Evolutionary conservation across 2,797 vertebrate species (phyloP).

Genomic region (Macrochelys suwanniensis): DNA sequence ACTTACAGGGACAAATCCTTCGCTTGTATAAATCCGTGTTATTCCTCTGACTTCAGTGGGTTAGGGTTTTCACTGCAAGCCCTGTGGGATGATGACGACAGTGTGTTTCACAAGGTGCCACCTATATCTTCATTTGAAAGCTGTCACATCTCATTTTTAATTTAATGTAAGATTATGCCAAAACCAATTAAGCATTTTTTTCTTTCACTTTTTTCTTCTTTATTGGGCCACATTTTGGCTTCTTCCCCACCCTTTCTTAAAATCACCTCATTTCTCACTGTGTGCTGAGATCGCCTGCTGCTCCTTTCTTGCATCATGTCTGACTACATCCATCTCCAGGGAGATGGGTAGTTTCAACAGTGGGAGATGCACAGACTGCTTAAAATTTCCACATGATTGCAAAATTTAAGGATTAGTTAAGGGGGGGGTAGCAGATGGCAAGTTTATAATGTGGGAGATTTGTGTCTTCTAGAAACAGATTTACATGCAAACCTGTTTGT

Average conservation of each 20-base stretch:
- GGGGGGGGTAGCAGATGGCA: not conserved
- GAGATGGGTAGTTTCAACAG: not conserved
- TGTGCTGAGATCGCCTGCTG: not conserved
- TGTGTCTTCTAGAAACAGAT: not conserved
- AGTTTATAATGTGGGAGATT: not conserved
- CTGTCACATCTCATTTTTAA: not conserved
- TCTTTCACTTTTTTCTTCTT: not conserved
- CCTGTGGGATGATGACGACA: not conserved
- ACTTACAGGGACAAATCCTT: not conserved
- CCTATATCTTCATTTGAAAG: not conserved
- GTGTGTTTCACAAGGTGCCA: rapidly evolving
- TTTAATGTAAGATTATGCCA: not conserved
- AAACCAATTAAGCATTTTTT: not conserved
- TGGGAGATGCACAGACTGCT: not conserved
- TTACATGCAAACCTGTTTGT: not conserved
- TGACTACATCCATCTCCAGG: not conserved
- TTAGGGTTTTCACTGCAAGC: not conserved
- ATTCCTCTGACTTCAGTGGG: not conserved
- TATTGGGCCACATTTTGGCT: not conserved
- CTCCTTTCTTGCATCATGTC: not conserved
- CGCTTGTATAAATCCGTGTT: not conserved
- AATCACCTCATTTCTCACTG: not conserved
- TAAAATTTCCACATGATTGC: not conserved
- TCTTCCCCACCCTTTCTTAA: not conserved
- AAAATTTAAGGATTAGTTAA: not conserved